Base-by-base conservation (phyloP, 2,113 vertebrate species). In the Loxodonta africana region DNA sequence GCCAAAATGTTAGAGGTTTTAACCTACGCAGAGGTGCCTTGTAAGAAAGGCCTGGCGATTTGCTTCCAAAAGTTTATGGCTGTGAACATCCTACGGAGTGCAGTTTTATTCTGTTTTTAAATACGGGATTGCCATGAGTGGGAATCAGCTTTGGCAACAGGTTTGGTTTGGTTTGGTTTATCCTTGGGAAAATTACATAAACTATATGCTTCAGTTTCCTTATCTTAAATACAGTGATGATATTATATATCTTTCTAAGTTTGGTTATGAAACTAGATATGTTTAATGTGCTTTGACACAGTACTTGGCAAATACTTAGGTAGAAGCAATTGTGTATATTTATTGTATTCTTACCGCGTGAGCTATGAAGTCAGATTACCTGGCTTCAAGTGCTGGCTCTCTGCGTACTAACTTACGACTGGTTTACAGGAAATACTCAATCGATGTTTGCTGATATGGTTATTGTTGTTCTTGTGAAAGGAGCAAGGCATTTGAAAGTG, bases 141-240 rank as follows among this genome's bases (percentile, higher is more conserved):
- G 33, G 30, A 71, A n/a, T 15, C n/a, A 33, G n/a, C 33, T 33
- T 33, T 71, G 67, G 67, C 11, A n/a, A 17, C 33, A 9, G 30
- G 30, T 71, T 33, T n/a, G 28, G 30, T 71, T 71, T 71, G 67
- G 30, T 33, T 71, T 71, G 67, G 30, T 33, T 71, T 28, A 78
- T 76, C 63, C 62, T 86, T 92, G 33, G 62, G 69, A 74, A 87
- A 77, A 26, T 93, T 87, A 90, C 1, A 33, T 63, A 90, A 76
- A 90, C 51, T 77, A 48, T 53, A 77, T 88, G 88, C 18, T 23
- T 92, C 28, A 48, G 37, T 77, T 95, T 90, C 91, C 62, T 28
- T 74, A 63, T 65, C 33, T 81, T 92, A 89, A 63, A n/a, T 37
- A 37, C 37, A 37, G 37, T 37, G 30, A 37, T 90, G 51, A 63